Evolutionary conservation across 2,113 vertebrate species (phyloP).

Genomic region (Myotis davidii): DNA sequence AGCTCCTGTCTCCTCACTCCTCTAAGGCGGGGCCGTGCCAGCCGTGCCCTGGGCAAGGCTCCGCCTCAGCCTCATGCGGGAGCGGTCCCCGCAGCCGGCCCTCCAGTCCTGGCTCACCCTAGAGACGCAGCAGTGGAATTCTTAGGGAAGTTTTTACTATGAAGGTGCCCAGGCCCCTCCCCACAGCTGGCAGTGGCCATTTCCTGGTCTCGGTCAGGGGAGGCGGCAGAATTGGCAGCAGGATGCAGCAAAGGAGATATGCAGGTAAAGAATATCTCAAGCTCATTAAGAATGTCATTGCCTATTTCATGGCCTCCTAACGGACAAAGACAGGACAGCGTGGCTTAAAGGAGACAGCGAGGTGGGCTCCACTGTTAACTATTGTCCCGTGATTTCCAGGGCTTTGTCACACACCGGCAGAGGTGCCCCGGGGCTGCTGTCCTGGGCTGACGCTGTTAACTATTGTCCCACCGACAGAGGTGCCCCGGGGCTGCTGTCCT

Average conservation of each 20-base stretch:
- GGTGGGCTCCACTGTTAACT: not conserved
- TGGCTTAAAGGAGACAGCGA: not conserved
- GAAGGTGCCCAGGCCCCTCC: not conserved
- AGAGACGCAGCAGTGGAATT: not conserved
- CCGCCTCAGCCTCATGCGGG: not conserved
- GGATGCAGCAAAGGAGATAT: rapidly evolving
- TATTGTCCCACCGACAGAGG: rapidly evolving
- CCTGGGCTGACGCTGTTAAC: not conserved
- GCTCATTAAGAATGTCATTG: not conserved
- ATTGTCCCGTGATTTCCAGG: rapidly evolving
- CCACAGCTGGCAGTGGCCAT: not conserved
- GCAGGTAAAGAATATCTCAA: not conserved
- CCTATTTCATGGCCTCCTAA: slow-evolving; percentile 36
- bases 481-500: not conserved
- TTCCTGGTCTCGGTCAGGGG: not conserved
- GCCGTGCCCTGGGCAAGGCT: not conserved
- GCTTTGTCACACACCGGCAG: not conserved
- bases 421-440: not conserved
- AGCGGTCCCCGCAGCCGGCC: not conserved
- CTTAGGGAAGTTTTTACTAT: not conserved
- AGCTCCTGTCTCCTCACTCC: not conserved
- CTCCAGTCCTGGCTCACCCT: not conserved
- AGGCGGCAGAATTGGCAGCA: not conserved
- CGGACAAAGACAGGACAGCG: not conserved
- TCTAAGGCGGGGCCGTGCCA: not conserved